Evolutionary conservation across 2,797 vertebrate genomes (phyloP).

Genomic region (Phoeniculus purpureus): DNA sequence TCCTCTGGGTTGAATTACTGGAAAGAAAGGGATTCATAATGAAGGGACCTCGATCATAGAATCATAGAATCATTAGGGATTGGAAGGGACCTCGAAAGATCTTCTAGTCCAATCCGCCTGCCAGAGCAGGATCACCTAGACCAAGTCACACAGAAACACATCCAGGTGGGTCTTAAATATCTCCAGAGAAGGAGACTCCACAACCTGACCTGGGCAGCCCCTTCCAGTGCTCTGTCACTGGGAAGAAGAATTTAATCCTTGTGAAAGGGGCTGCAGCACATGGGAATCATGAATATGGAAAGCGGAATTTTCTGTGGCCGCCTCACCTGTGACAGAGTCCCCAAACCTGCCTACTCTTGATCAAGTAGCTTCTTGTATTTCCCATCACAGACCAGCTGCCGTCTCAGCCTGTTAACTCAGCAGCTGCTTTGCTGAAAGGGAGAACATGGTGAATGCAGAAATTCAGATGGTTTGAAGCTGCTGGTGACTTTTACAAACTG

Average conservation of each 20-base stretch:
- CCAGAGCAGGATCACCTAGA: too few relatives aligned
- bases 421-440: conserved; percentile 27
- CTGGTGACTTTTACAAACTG: conserved; percentile 63
- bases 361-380: background rate
- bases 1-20: conserved; percentile 2
- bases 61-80: too few relatives aligned
- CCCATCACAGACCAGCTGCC: conserved; percentile 14
- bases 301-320: background rate
- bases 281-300: background rate
- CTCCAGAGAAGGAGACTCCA: too few relatives aligned
- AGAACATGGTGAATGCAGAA: background rate
- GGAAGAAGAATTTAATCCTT: conserved; percentile 24
- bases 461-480: conserved; percentile 63
- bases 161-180: too few relatives aligned
- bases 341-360: background rate
- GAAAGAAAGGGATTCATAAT: background rate
- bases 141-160: too few relatives aligned
- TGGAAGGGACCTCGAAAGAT: too few relatives aligned
- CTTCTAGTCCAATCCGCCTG: too few relatives aligned
- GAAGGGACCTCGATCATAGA: background rate
- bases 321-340: background rate
- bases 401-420: conserved; percentile 34
- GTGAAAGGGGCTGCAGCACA: background rate
- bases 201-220: too few relatives aligned
- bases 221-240: too few relatives aligned